Evolutionary conservation across 2,888 invertebrate species (phyloP).

Genomic region (Clistopyga incitator): DNA sequence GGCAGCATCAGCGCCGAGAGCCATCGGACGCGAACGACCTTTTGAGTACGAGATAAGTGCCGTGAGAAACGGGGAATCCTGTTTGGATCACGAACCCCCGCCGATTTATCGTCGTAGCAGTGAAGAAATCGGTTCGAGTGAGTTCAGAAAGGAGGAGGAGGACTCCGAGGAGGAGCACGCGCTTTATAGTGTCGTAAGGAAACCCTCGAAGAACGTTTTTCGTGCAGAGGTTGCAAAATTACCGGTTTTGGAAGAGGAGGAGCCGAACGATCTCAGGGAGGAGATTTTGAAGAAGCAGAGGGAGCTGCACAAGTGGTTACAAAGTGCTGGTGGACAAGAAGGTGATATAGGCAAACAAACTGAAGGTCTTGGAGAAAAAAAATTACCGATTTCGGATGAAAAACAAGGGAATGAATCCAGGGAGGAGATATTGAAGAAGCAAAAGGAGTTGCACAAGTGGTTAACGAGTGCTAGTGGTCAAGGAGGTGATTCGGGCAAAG

Average conservation of each 20-base stretch:
- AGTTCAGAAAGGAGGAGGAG: slow-evolving; percentile 38
- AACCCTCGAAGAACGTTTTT: slow-evolving; percentile 71
- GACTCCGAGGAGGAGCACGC: slow-evolving; percentile 73
- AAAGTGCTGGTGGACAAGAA: slow-evolving; percentile 59
- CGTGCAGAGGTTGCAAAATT: slow-evolving; percentile 44
- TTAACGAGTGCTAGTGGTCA: too few species aligned
- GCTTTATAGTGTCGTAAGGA: slow-evolving; percentile 77
- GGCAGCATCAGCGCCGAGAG: slow-evolving; percentile 32
- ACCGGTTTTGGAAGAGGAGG: slow-evolving; percentile 53
- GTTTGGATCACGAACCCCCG: slow-evolving; percentile 28
- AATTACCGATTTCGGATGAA: too few species aligned
- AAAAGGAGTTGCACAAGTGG: too few species aligned
- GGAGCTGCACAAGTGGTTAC: slow-evolving; percentile 77
- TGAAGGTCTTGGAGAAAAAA: background rate
- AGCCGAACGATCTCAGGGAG: slow-evolving; percentile 50
- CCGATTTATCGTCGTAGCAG: slow-evolving; percentile 53
- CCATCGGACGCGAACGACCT: slow-evolving; percentile 70
- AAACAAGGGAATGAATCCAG: too few species aligned
- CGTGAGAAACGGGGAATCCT: slow-evolving; percentile 46
- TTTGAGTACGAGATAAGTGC: slow-evolving; percentile 59
- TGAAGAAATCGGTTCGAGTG: slow-evolving; percentile 19
- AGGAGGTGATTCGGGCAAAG: too few species aligned
- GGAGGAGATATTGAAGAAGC: too few species aligned
- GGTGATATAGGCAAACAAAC: background rate
- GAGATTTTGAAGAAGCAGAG: slow-evolving; percentile 67